Evolutionary conservation across 1,140 invertebrate genomes (phyloP), one percentile per base, ranked within the genome.

Genomic region (Drosophila jambulina): DNA sequence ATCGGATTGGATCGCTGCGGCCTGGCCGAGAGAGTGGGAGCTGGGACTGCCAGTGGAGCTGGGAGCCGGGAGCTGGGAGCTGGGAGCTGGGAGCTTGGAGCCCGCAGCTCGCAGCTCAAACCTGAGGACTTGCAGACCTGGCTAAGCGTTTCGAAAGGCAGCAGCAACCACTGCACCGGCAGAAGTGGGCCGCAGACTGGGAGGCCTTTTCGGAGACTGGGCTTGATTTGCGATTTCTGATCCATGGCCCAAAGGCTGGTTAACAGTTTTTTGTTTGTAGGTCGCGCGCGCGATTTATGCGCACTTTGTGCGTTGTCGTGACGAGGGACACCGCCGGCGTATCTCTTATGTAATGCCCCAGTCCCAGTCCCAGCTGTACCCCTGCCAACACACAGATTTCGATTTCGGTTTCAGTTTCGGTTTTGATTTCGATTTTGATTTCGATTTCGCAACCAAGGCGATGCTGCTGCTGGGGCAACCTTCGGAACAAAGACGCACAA

Each of bases 241-340:
- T 72, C 67, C 70, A 56, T 56, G 53, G 53, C 53, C 53, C 53
- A 56, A 59, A 59, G 69, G 69, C 51, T 71, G 67, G 62, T 19
- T 43, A 62, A 62, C 57, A 42, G 34, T 71, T 70, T 46, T 71
- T 57, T 46, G 51, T 64, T 67, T 67, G 68, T 72, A 45, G 67
- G 67, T 72, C 69, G 69, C 36, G 25, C 34, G 38, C 8, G 21
- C 68, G 70, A 72, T 72, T 72, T 72, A 72, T 72, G 69, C 69
- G 69, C 69, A 72, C 69, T 72, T 51, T 72, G 70, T 72, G 68
- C 70, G 70, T 74, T 74, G 70, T 74, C 70, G 70, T 74, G 70
- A 60, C 68, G 65, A 67, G 62, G 65, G 34, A 68, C 34, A 45
- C 64, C 34, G 34, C 25, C 17, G 40, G 17, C 21, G 67, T 72